These are phyloP conservation scores for Dreissena polymorpha DNA, from an alignment of 1,140 invertebrate genomes.

Conservation along the genomic window DNA sequence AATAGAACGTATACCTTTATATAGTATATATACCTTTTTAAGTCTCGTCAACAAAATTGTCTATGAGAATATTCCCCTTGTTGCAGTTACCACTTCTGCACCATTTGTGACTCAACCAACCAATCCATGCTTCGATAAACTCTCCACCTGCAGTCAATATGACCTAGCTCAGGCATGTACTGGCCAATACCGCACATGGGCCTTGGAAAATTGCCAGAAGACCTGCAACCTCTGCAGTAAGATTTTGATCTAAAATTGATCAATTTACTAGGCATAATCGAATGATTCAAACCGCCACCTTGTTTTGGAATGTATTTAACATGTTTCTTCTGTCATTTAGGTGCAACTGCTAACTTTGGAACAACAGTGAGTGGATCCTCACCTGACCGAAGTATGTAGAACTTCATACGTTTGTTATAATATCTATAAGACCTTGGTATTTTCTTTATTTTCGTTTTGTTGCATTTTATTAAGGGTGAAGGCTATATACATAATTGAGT, in stretches of 20 bases:
- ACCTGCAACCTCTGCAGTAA: slow-evolving; percentile 63
- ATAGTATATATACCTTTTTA: no score
- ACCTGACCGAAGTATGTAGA: slow-evolving; percentile 29
- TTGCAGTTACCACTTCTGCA: not conserved
- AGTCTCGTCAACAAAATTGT: no score
- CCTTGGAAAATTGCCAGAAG: slow-evolving; percentile 67
- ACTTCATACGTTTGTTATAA: slow-evolving; percentile 1
- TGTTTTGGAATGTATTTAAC: not conserved
- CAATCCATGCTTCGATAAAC: slow-evolving; percentile 59
- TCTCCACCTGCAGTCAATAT: slow-evolving; percentile 66
- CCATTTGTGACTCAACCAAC: slow-evolving; percentile 26
- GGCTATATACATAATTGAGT: no score
- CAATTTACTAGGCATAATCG: not conserved
- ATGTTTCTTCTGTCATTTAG: slow-evolving; percentile 8
- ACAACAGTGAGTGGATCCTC: slow-evolving; percentile 19
- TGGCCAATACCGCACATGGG: slow-evolving; percentile 64
- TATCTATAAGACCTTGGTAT: not conserved
- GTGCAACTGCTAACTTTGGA: slow-evolving; percentile 12
- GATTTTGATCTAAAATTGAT: slow-evolving; percentile 9
- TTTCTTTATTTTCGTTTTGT: not conserved
- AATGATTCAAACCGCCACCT: not conserved
- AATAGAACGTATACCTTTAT: no score
- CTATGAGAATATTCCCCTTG: no score
- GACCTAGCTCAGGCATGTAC: slow-evolving; percentile 57
- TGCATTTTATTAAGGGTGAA: no score